These are phyloP conservation scores for Neotragus pygmaeus DNA, from an alignment of 2,113 vertebrate genomes.

Conservation along the genomic window DNA sequence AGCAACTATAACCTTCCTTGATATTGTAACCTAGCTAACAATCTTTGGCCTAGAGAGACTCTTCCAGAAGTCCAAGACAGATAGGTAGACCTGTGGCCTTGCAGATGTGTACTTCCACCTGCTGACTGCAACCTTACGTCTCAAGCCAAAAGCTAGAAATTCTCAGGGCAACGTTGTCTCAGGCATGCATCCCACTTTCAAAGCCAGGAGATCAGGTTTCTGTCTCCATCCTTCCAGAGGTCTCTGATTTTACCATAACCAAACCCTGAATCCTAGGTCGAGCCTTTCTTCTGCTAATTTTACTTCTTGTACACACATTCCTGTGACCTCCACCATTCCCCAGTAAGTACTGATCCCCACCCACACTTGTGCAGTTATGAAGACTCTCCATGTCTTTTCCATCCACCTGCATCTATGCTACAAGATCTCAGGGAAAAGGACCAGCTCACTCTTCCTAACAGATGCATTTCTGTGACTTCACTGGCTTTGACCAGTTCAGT, in stretches of 20 bases:
- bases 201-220: background rate
- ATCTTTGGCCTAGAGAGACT: background rate
- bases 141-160: background rate
- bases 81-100: background rate
- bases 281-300: background rate
- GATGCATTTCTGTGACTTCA: background rate
- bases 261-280: background rate
- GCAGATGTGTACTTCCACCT: too few species aligned
- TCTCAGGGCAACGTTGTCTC: background rate
- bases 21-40: conserved; percentile 19
- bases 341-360: background rate
- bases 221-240: background rate
- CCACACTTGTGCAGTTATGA: background rate
- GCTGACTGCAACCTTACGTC: background rate
- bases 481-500: background rate
- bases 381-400: background rate
- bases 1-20: conserved; percentile 65
- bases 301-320: background rate
- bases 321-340: background rate
- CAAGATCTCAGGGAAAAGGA: background rate
- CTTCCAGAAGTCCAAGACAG: background rate
- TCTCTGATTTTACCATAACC: background rate
- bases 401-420: background rate
- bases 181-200: background rate
- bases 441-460: background rate